Evolutionary conservation across 2,888 invertebrate genomes (phyloP), one percentile per base, ranked within the genome.

Genomic region (Hybos culiciformis): DNA sequence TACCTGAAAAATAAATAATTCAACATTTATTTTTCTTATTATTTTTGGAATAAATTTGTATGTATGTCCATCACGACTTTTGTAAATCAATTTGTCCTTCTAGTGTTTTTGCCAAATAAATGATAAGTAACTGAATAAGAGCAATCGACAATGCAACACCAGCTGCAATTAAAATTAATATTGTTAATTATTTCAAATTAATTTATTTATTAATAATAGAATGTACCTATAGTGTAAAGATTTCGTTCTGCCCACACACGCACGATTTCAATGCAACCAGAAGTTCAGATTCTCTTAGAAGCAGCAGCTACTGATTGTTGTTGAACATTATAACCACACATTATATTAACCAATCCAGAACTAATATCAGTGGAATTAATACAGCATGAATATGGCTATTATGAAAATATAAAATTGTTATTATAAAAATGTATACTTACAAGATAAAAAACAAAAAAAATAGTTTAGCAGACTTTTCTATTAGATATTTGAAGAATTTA

Each of bases 341-440:
- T 91, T 47, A 88, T 81, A 58, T 91, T 91, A 44, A 90, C 83
- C 24, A 91, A 70, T 5, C 87, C 84, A 34, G 87, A 87, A 46
- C 85, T 82, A 50, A 90, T 85, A 60, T 88, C 84, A 0, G 88
- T 87, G 5, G 86, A 83, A 67, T 91, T 90, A 52, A 87, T 85
- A 60, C 93, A 93, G 64, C 93, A 93, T n/a, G 91, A 91, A 68
- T 84, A 91, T 39, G 94, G 93, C n/a, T n/a, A n/a, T n/a, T n/a
- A n/a, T n/a, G n/a, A n/a, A n/a, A n/a, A n/a, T n/a, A n/a, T n/a
- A n/a, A n/a, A n/a, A n/a, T n/a, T n/a, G n/a, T n/a, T n/a, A n/a
- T n/a, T n/a, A n/a, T n/a, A n/a, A n/a, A n/a, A n/a, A n/a, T n/a
- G n/a, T n/a, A n/a, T n/a, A n/a, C n/a, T n/a, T n/a, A n/a, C n/a